Evolutionary conservation across 2,113 vertebrate genomes (phyloP), one percentile per base, ranked within the genome.

Genomic region (Potamarius usumacintae): DNA sequence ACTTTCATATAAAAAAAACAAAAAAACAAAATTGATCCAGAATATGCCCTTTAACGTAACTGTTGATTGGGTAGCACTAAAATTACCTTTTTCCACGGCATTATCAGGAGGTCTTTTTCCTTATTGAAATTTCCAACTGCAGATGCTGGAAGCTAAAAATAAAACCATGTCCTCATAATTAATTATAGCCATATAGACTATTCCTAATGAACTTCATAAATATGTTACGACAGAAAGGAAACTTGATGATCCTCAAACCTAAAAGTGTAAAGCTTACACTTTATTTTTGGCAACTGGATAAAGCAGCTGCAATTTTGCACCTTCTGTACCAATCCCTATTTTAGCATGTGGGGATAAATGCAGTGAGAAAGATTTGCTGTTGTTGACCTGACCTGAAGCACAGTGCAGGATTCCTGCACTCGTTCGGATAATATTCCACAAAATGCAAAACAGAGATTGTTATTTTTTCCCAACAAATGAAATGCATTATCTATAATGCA

Each of bases 141-240:
- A 80, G n/a, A 80, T 80, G 77, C 53, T 80, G 7, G 77, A n/a
- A 57, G 77, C 7, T n/a, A 76, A 76, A 77, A 77, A n/a, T 27
- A 79, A 78, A 78, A 55, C 14, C 52, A 17, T 14, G 77, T 57
- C 77, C 53, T 55, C n/a, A 10, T 30, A 18, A 7, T 53, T 58
- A 57, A 57, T 80, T 77, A 77, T 25, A n/a, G 74, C 74, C 74
- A 14, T 77, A 77, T 77, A 84, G n/a, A 53, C 82, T 34, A 20
- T 7, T 84, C 48, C 20, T 71, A 69, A 69, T 14, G n/a, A 71
- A 71, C 30, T 71, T 84, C 82, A 84, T 53, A 4, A 53, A 52
- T 77, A 53, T 0, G 53, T 57, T 80, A 30, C 53, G 18, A 57
- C n/a, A 20, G 53, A 57, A 20, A 55, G n/a, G 52, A 57, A 20